phyloP scores from a whole-genome alignment of 2,113 vertebrate species.

The Cathartes aura region DNA sequence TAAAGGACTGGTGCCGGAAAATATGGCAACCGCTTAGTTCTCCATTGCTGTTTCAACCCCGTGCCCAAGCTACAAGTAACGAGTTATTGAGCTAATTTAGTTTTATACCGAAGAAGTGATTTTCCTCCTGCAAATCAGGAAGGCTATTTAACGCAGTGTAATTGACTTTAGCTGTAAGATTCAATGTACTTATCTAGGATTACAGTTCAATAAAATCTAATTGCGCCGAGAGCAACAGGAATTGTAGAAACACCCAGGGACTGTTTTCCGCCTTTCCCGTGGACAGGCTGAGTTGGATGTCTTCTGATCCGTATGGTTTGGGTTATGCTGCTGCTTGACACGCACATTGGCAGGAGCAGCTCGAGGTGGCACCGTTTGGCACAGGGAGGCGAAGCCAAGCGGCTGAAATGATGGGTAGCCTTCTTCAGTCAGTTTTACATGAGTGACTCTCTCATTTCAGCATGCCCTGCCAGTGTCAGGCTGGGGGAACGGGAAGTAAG shows the following conservation, averaged over 20 bases:
- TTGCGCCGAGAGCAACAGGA: background rate
- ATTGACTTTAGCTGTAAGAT: slow-evolving; percentile 47
- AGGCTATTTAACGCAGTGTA: background rate
- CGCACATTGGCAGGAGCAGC: background rate
- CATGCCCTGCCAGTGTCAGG: background rate
- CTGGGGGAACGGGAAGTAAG: slow-evolving; percentile 65
- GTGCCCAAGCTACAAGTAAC: background rate
- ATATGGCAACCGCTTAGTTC: background rate
- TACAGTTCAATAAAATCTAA: slow-evolving; percentile 54
- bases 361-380: background rate
- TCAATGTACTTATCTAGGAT: slow-evolving; percentile 39
- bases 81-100: slow-evolving; percentile 33
- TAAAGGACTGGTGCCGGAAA: background rate
- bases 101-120: background rate
- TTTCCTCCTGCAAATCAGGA: slow-evolving; percentile 1
- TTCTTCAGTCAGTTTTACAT: slow-evolving; percentile 14
- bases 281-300: background rate
- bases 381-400: background rate
- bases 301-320: background rate
- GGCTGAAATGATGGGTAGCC: background rate
- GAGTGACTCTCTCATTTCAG: slow-evolving; percentile 58
- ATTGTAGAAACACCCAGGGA: background rate
- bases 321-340: background rate
- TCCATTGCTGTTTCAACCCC: background rate
- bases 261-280: background rate